Evolutionary conservation across 2,113 vertebrate genomes (phyloP), one percentile per base, ranked within the genome.

Genomic region (Barbus barbus): DNA sequence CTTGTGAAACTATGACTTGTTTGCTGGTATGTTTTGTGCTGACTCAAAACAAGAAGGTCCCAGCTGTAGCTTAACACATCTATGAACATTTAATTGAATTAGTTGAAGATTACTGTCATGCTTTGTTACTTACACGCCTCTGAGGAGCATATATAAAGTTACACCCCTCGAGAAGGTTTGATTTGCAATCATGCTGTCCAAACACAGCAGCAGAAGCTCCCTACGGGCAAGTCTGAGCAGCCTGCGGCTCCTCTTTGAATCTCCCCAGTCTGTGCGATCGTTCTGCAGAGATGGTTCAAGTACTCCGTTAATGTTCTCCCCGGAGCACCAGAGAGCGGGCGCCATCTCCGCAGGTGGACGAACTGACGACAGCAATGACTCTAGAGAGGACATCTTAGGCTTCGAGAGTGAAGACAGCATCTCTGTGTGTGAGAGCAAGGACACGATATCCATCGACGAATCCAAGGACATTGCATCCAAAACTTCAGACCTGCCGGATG

Each of bases 31-130:
- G 3, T 72, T 44, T 44, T 72, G 69, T 14, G n/a, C 71, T 74
- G n/a, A 36, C 4, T 77, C 75, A 24, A 58, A 56, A 78, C 24
- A 78, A 78, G 77, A 28, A 28, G 2, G 16, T 63, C 56, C 11
- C 4, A 48, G 0, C 48, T 33, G 48, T 71, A 14, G 26, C 36
- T n/a, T 31, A 73, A 81, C 58, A 22, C 72, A 77, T 77, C 33
- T 46, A 14, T 41, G 53, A 22, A 60, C 24, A 13, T 53, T 14
- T 26, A 72, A 83, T 65, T 81, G 36, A 61, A 77, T 83, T 78
- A 88, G 31, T 33, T 24, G 51, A n/a, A 31, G 48, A 83, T 81
- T 83, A 61, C 51, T 74, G 56, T 83, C 85, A 69, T 83, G 61
- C 83, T 31, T 63, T 76, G 67, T 85, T 74, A 38, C 41, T 83